Conservation (phyloP, 2,797 vertebrate genomes). For the Selene dorsalis region DNA sequence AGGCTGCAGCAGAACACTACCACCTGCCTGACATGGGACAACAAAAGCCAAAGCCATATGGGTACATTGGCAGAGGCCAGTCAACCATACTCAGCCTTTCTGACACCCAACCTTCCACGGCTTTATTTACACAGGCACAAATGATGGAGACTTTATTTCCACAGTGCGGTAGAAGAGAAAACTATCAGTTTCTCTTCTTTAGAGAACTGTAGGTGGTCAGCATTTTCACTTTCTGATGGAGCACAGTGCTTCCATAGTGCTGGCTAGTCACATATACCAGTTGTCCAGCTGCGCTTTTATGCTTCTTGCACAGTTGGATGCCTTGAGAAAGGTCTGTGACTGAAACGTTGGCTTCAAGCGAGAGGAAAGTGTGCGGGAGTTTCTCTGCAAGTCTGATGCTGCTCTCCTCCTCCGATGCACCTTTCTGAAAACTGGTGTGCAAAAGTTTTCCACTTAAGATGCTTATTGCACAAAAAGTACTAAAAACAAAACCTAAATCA, state of each 20-base stretch:
- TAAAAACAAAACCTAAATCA: background rate
- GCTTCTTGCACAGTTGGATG: background rate
- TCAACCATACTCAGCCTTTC: conserved; percentile 57
- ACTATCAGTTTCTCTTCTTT: background rate
- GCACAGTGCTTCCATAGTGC: conserved; percentile 1
- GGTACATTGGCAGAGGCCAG: conserved; percentile 73
- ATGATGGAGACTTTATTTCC: conserved; percentile 21
- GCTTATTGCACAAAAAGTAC: background rate
- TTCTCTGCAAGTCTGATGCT: no score
- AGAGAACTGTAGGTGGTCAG: background rate
- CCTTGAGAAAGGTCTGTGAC: no score
- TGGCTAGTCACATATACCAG: conserved; percentile 12
- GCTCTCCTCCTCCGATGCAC: no score
- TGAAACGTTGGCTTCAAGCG: no score
- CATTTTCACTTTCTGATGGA: background rate
- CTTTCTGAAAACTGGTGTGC: no score
- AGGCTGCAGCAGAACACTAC: conserved; percentile 84
- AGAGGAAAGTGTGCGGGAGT: no score
- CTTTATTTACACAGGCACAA: conserved; percentile 58
- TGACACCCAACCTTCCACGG: conserved; percentile 54
- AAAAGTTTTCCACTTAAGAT: no score
- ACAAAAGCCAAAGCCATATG: conserved; percentile 83
- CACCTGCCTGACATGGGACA: conserved; percentile 84
- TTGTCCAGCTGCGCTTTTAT: background rate
- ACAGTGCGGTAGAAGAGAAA: background rate